A percentile compares a stretch with the other conserved stretches of the same genome.
These are phyloP conservation scores for Larimichthys crocea DNA, from an alignment of 2,113 vertebrate genomes.

Conservation along the genomic window DNA sequence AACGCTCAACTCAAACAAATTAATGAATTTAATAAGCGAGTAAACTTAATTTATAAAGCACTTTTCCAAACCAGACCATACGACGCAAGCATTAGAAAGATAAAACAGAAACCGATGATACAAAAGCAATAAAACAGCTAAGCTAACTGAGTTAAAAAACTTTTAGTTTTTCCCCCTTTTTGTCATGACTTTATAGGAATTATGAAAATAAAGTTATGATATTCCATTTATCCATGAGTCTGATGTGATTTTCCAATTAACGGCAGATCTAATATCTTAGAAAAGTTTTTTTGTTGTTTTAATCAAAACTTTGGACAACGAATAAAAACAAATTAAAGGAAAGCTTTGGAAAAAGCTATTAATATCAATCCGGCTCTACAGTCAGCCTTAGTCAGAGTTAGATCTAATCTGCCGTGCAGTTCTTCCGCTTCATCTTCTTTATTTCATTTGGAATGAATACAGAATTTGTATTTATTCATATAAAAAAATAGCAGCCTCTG, in stretches of 20 bases:
- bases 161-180: not conserved
- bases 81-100: too few relatives aligned
- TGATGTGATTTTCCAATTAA: constrained; percentile 14
- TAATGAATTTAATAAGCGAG: not conserved
- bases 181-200: not conserved
- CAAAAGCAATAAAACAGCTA: too few relatives aligned
- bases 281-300: not conserved
- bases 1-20: not conserved
- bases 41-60: too few relatives aligned
- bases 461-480: constrained; percentile 19
- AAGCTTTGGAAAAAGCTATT: not conserved
- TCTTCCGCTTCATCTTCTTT: not conserved
- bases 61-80: too few relatives aligned
- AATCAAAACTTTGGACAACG: constrained; percentile 2
- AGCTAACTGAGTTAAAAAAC: too few relatives aligned
- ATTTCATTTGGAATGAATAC: not conserved
- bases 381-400: not conserved
- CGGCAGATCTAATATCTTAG: not conserved
- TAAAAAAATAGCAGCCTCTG: constrained; percentile 20
- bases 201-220: not conserved
- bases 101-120: too few relatives aligned
- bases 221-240: not conserved
- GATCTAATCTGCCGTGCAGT: constrained; percentile 2
- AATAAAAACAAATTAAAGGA: constrained; percentile 8
- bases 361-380: not conserved